Percentiles rank a stretch among this genome's conserved stretches.
phyloP scores from a whole-genome alignment of 1,140 invertebrate genomes.

The Batillaria attramentaria region DNA sequence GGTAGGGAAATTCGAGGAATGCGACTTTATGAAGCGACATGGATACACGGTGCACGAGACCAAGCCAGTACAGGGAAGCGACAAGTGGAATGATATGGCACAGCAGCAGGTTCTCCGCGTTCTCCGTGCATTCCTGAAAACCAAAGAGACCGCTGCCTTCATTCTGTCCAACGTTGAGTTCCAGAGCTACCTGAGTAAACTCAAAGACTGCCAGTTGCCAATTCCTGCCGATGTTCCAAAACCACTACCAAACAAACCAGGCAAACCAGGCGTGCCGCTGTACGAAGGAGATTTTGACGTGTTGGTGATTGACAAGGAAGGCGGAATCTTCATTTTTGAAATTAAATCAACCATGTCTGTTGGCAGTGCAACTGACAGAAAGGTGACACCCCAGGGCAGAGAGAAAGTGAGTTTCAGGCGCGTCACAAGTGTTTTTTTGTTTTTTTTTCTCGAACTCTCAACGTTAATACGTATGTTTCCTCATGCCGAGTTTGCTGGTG shows the following conservation, averaged over 20 bases:
- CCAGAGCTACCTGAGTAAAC: slow-evolving; percentile 26
- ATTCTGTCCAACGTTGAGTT: slow-evolving; percentile 22
- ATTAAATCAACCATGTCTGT: slow-evolving; percentile 11
- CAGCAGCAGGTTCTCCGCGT: background rate
- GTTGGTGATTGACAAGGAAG: slow-evolving; percentile 1
- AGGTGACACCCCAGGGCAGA: no score
- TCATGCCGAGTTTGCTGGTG: no score
- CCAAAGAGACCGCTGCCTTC: background rate
- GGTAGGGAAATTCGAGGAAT: background rate
- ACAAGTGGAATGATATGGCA: background rate
- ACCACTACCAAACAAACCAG: background rate
- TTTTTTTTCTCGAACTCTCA: no score
- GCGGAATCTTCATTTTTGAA: slow-evolving; percentile 5
- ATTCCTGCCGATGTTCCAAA: background rate
- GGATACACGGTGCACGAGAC: background rate
- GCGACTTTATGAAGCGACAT: background rate
- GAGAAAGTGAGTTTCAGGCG: no score
- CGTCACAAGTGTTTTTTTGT: no score
- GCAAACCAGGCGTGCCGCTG: no score
- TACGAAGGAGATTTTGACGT: slow-evolving; percentile 9
- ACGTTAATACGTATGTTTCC: no score
- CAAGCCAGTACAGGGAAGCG: background rate
- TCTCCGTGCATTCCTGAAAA: background rate
- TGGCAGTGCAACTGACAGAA: no score
- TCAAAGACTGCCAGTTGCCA: background rate